Base-by-base conservation (phyloP, 2,888 invertebrate genomes). In the Perdita meconis region DNA sequence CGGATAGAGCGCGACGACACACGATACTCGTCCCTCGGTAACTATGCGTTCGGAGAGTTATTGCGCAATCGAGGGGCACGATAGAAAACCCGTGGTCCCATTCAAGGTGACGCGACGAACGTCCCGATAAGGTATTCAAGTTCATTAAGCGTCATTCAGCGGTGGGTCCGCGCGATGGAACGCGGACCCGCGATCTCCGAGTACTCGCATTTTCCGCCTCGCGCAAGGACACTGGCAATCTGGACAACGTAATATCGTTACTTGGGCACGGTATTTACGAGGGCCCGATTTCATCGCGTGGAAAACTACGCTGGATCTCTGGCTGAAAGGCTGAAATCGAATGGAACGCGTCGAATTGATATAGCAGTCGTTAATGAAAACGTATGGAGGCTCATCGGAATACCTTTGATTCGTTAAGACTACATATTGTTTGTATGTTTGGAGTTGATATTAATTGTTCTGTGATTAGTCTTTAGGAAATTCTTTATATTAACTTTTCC, bases 101-200 rank as follows among this genome's bases (percentile, higher is more conserved):
- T 63, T 36, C 56, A 47, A 60, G 50, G 30, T 55, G 64, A 69
- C 59, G 30, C 19, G 26, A 36, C 44, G 44, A 13, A 55, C 36
- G 19, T 10, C 13, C 36, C 26, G 24, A 59, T 50, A 79, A 74
- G 66, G 61, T 30, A 59, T 80, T 77, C 69, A 66, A 67, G 77
- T 80, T 81, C 80, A 66, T 81, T 81, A 80, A 53, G 73, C 73
- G 65, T 81, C 77, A 80, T 80, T 81, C 77, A 80, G 63, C 50
- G 56, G 57, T 36, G 2, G 38, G 24, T 2, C 38, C 34, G 40
- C 56, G 57, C 65, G 50, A 59, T 51, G 51, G 26, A 36, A 24
- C n/a, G 12, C 42, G 57, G 13, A 16, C n/a, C n/a, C 36, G 40
- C 30, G 65, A 47, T 2, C 30, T n/a, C 30, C 19, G 60, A 34